Conservation (phyloP, 2,113 vertebrate species). For the Mus pahari region DNA sequence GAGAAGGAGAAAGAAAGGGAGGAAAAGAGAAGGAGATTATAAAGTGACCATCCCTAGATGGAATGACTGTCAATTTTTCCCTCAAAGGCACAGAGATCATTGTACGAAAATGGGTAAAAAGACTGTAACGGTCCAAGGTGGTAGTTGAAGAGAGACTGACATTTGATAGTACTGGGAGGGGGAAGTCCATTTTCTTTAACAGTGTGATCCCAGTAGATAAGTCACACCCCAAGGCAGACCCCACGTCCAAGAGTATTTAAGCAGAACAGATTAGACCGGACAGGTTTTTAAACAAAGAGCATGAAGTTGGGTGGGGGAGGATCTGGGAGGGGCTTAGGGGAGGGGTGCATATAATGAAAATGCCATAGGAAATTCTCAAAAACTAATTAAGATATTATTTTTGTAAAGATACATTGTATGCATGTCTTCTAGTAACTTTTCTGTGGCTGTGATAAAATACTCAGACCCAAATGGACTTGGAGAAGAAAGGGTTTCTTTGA, state of each 20-base stretch:
- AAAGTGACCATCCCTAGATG: neutral
- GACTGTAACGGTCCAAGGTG: neutral
- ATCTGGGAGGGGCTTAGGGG: neutral
- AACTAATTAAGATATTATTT: neutral
- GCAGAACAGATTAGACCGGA: neutral
- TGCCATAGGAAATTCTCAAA: neutral
- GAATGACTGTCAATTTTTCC: neutral
- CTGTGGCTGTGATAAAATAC: neutral
- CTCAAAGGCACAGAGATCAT: neutral
- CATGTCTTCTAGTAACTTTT: neutral
- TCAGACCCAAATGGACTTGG: neutral
- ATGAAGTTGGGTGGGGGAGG: neutral
- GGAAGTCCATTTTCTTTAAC: neutral
- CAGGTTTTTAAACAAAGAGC: neutral
- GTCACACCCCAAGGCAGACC: neutral
- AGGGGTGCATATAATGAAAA: neutral
- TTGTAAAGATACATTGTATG: neutral
- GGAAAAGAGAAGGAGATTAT: neutral
- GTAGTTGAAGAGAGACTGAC: neutral
- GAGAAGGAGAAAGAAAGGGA: no score
- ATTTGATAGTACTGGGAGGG: neutral
- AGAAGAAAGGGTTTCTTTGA: neutral
- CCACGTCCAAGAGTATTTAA: neutral
- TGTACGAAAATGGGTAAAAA: neutral
- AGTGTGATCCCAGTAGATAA: neutral